Conservation (phyloP, 2,113 vertebrate genomes). For the Sinosuthora webbiana region DNA sequence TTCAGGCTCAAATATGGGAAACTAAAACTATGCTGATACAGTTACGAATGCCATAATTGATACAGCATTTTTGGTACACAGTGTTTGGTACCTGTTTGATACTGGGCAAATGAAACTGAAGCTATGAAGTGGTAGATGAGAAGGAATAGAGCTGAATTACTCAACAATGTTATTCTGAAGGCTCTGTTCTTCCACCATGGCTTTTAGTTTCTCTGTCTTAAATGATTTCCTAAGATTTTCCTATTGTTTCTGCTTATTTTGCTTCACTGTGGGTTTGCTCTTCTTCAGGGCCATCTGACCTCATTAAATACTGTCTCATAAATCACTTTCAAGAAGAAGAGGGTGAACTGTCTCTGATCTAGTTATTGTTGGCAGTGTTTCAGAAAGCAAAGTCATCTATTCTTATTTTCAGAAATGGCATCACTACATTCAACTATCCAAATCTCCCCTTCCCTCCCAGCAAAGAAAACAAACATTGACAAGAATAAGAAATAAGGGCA, state of each 20-base stretch:
- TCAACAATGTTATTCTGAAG: neutral
- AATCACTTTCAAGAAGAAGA: constrained; percentile 22
- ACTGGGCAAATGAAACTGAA: neutral
- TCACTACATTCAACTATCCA: neutral
- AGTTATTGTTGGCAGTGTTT: constrained; percentile 42
- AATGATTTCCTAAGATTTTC: neutral
- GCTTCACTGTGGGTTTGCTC: neutral
- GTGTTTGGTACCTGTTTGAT: neutral
- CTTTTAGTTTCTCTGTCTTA: neutral
- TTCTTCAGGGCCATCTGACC: neutral
- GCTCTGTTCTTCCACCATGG: neutral
- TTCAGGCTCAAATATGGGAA: neutral
- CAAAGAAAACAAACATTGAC: constrained; percentile 38
- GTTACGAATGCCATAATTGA: neutral
- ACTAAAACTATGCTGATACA: neutral
- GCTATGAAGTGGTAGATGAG: neutral
- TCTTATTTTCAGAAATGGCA: constrained; percentile 14
- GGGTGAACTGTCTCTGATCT: neutral
- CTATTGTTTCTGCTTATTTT: constrained; percentile 7
- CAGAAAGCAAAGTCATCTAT: neutral
- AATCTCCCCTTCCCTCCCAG: neutral
- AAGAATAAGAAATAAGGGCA: neutral
- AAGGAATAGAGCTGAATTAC: neutral
- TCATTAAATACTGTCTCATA: constrained; percentile 18
- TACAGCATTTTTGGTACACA: neutral